phyloP scores from a whole-genome alignment of 2,797 vertebrate genomes.

The Crocidura indochinensis region DNA sequence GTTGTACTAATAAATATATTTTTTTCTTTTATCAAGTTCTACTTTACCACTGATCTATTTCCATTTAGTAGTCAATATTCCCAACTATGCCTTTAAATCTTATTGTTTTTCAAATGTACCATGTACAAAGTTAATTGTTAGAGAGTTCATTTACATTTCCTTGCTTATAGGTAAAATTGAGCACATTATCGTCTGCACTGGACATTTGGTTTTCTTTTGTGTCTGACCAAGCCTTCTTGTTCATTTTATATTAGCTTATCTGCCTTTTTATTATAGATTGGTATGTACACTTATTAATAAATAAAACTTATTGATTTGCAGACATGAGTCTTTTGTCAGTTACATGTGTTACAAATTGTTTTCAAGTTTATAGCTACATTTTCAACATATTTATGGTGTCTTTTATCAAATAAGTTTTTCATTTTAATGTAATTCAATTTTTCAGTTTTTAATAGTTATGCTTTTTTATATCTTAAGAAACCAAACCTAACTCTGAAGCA shows the following conservation, averaged over 20 bases:
- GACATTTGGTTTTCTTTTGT: constrained; percentile 45
- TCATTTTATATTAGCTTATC: constrained; percentile 17
- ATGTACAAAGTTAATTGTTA: background rate
- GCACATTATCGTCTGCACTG: background rate
- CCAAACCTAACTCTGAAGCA: constrained; percentile 2
- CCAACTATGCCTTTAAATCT: constrained; percentile 44
- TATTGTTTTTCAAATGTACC: background rate
- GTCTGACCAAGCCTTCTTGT: background rate
- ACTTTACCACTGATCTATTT: background rate
- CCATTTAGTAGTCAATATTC: background rate
- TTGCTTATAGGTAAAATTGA: constrained; percentile 47
- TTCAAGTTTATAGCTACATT: constrained; percentile 48
- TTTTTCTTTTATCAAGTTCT: background rate
- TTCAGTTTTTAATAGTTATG: constrained; percentile 18
- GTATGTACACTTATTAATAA: constrained; percentile 15
- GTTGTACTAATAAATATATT: background rate
- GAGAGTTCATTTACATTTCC: background rate
- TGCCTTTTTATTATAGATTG: constrained; percentile 21
- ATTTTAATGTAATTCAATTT: constrained; percentile 40
- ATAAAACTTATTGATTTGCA: constrained; percentile 12
- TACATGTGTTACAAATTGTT: background rate
- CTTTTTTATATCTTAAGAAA: constrained; percentile 21
- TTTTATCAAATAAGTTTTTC: constrained; percentile 47
- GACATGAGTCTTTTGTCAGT: constrained; percentile 1
- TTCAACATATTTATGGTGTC: background rate